phyloP scores from a whole-genome alignment of 2,797 vertebrate genomes.

The Coregonus ussuriensis region DNA sequence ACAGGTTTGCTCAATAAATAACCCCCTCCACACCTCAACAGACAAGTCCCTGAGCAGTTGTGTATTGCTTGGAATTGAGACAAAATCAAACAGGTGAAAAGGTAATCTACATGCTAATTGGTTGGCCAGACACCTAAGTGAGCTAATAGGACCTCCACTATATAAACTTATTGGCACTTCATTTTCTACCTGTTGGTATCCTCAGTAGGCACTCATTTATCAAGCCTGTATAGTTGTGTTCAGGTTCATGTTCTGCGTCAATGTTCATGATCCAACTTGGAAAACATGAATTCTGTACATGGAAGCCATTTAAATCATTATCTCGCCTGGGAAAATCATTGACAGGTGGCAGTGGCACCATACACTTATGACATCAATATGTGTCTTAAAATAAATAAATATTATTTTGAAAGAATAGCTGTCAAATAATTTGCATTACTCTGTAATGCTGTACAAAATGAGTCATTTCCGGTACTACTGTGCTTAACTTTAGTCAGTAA shows the following conservation, averaged over 20 bases:
- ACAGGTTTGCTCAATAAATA: slow-evolving; percentile 27
- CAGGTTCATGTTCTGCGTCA: neutral
- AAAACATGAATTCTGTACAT: neutral
- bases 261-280: neutral
- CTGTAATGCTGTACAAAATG: too few relatives aligned
- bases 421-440: too few relatives aligned
- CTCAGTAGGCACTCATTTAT: slow-evolving; percentile 1
- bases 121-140: slow-evolving; percentile 31
- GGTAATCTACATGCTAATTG: slow-evolving; percentile 33
- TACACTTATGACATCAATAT: too few relatives aligned
- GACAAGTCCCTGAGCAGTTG: slow-evolving; percentile 16
- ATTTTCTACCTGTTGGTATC: slow-evolving; percentile 6
- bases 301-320: too few relatives aligned
- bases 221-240: slow-evolving; percentile 2
- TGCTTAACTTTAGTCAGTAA: too few relatives aligned
- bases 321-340: too few relatives aligned
- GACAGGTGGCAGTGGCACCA: too few relatives aligned
- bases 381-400: too few relatives aligned
- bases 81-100: slow-evolving; percentile 26
- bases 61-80: slow-evolving; percentile 21
- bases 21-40: slow-evolving; percentile 4
- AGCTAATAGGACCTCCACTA: slow-evolving; percentile 1
- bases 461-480: too few relatives aligned
- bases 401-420: too few relatives aligned
- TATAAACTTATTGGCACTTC: slow-evolving; percentile 15